Conservation (phyloP, 1,140 invertebrate genomes). For the Eubasilissa regina region DNA sequence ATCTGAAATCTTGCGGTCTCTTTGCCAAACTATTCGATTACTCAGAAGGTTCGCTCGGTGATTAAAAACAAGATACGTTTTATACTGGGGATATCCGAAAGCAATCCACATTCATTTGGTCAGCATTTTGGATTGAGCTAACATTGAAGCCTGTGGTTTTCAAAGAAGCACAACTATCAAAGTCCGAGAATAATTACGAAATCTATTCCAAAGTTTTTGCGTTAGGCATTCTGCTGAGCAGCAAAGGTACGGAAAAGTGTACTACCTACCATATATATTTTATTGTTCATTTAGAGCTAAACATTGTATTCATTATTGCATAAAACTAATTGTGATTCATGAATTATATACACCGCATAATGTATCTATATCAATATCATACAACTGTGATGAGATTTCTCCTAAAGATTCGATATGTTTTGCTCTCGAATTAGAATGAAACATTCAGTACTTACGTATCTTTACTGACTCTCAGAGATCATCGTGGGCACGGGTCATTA, state of each 20-base stretch:
- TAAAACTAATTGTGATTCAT: not conserved
- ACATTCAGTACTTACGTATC: too few species aligned
- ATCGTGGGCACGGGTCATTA: too few species aligned
- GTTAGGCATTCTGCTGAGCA: not conserved
- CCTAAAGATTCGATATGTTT: too few species aligned
- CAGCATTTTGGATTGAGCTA: constrained; percentile 13
- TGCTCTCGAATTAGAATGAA: too few species aligned
- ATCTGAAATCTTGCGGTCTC: constrained; percentile 49
- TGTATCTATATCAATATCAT: too few species aligned
- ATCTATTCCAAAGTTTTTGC: not conserved
- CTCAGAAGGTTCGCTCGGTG: constrained; percentile 33
- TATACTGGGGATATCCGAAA: constrained; percentile 28
- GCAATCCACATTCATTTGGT: constrained; percentile 43
- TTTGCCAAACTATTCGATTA: constrained; percentile 50
- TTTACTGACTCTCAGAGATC: too few species aligned
- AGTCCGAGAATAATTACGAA: constrained; percentile 12
- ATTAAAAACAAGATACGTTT: constrained; percentile 33
- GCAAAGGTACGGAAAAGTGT: too few species aligned
- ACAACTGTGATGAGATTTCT: too few species aligned
- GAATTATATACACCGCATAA: too few species aligned
- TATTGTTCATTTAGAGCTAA: too few species aligned
- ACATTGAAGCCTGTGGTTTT: constrained; percentile 24
- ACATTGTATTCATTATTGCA: not conserved
- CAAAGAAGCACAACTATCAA: not conserved
- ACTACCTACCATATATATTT: too few species aligned